A percentile compares a stretch with the other conserved stretches of the same genome.
Conservation (phyloP, 2,797 vertebrate genomes). For the Trematomus bernacchii region DNA sequence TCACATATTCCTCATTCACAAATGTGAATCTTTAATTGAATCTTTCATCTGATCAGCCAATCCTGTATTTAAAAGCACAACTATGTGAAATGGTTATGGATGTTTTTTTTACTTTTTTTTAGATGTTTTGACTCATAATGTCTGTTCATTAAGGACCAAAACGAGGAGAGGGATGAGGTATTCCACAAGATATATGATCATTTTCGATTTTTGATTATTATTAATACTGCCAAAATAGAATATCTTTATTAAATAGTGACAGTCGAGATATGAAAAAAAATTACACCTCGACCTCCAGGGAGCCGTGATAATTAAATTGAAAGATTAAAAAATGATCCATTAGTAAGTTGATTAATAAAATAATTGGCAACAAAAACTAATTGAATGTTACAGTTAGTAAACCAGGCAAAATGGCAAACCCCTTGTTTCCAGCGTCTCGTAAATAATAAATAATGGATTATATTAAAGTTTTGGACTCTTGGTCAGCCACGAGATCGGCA, state of each 20-base stretch:
- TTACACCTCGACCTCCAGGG: neutral
- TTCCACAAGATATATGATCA: neutral
- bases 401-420: neutral
- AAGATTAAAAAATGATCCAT: neutral
- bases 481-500: too few relatives aligned
- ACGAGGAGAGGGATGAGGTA: neutral
- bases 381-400: neutral
- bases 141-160: neutral
- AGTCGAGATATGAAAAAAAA: neutral
- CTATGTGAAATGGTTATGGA: neutral
- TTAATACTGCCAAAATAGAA: neutral
- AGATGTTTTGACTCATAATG: neutral
- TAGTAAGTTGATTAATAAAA: neutral
- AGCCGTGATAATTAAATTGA: neutral
- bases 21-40: constrained; percentile 2
- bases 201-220: neutral
- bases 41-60: neutral
- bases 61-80: neutral
- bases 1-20: constrained; percentile 2
- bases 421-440: neutral
- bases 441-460: too few relatives aligned
- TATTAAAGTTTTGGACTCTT: too few relatives aligned
- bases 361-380: neutral
- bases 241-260: neutral
- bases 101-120: neutral